These are phyloP conservation scores for Himalopsyche kuldschensis DNA, from an alignment of 2,888 invertebrate species.

Conservation along the genomic window DNA sequence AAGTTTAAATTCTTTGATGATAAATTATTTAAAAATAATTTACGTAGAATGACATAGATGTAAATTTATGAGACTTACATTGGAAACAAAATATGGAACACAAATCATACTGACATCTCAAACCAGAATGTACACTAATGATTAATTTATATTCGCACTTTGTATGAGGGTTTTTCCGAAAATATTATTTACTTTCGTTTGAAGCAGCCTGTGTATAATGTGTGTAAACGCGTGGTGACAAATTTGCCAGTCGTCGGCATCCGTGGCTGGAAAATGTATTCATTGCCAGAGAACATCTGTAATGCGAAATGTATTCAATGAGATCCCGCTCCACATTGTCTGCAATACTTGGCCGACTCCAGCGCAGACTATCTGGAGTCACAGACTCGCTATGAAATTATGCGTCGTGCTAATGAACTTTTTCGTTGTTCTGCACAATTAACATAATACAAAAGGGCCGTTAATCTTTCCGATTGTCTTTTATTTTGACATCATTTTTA, in stretches of 20 bases:
- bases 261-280: slow-evolving; percentile 31
- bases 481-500: no score
- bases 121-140: no score
- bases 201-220: neutral
- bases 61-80: no score
- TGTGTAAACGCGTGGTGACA: slow-evolving; percentile 10
- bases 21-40: no score
- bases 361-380: neutral
- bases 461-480: neutral
- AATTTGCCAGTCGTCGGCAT: slow-evolving; percentile 30
- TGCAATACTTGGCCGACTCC: neutral
- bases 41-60: no score
- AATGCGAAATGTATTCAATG: slow-evolving; percentile 32
- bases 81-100: no score
- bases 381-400: neutral
- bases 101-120: no score
- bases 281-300: slow-evolving; percentile 31
- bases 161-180: no score
- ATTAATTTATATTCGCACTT: no score
- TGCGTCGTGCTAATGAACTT: neutral
- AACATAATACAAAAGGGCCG: neutral
- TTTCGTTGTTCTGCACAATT: neutral
- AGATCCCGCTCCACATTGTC: slow-evolving; percentile 21
- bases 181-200: no score
- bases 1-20: no score